phyloP scores from a whole-genome alignment of 2,113 vertebrate species.

The Odontophorus gujanensis region DNA sequence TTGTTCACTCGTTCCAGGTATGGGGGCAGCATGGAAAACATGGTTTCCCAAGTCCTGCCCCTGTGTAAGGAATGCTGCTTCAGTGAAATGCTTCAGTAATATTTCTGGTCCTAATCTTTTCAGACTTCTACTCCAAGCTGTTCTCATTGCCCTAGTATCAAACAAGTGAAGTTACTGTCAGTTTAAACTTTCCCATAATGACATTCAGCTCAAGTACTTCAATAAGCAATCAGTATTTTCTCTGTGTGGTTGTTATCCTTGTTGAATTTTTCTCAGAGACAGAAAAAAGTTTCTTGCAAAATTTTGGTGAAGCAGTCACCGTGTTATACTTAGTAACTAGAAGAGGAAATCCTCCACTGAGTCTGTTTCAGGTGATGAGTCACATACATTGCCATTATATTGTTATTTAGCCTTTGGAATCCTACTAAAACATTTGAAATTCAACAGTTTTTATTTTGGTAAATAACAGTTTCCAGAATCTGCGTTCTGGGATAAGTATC shows the following conservation, averaged over 20 bases:
- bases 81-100: neutral
- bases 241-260: neutral
- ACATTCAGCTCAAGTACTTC: neutral
- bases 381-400: neutral
- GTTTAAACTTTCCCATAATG: neutral
- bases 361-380: conserved; percentile 1
- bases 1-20: conserved; percentile 96
- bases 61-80: neutral
- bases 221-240: neutral
- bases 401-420: neutral
- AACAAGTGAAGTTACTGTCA: neutral
- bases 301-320: neutral
- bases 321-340: neutral
- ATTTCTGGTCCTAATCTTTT: neutral
- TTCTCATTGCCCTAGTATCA: neutral
- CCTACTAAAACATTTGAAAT: neutral
- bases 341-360: neutral
- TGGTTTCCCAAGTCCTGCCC: neutral
- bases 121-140: neutral
- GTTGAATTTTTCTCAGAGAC: neutral
- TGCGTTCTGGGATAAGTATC: conserved; percentile 22
- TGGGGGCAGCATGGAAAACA: neutral
- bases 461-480: neutral
- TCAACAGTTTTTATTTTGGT: neutral
- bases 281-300: neutral